phyloP scores from a whole-genome alignment of 2,888 invertebrate genomes.

The Ectropis crepuscularia region DNA sequence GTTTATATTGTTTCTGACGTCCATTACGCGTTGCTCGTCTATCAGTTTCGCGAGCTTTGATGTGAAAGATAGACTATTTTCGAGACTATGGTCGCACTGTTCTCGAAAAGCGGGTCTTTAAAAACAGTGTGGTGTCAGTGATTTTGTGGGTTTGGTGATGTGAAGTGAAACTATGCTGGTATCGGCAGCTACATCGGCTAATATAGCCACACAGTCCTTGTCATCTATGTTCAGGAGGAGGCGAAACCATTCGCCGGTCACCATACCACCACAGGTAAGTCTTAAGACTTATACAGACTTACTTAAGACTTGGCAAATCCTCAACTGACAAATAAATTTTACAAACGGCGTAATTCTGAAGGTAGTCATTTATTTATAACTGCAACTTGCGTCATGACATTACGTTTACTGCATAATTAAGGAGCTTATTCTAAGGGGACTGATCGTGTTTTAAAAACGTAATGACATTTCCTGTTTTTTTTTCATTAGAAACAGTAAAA shows the following conservation, averaged over 20 bases:
- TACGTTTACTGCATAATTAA: no score
- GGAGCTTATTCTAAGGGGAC: no score
- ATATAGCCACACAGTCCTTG: conserved; percentile 64
- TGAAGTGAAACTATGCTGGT: conserved; percentile 64
- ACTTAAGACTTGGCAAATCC: no score
- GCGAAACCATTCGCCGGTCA: conserved; percentile 54
- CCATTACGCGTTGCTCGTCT: conserved; percentile 35
- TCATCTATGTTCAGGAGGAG: conserved; percentile 71
- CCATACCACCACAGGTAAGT: conserved; percentile 52
- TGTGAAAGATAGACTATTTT: conserved; percentile 17
- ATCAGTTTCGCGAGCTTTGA: conserved; percentile 24
- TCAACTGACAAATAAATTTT: no score
- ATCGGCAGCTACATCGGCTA: conserved; percentile 60
- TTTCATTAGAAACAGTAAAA: no score
- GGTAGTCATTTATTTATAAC: no score
- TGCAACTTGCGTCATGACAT: no score
- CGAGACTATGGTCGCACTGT: not conserved
- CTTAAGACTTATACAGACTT: no score
- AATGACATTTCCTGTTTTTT: no score
- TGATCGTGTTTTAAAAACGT: no score
- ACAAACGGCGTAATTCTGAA: no score
- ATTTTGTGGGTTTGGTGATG: conserved; percentile 32
- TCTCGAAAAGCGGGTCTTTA: not conserved
- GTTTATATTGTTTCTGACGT: conserved; percentile 45
- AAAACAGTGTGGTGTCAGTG: not conserved